Evolutionary conservation across 2,888 invertebrate species (phyloP).

Genomic region (Drosophila vallismaia): DNA sequence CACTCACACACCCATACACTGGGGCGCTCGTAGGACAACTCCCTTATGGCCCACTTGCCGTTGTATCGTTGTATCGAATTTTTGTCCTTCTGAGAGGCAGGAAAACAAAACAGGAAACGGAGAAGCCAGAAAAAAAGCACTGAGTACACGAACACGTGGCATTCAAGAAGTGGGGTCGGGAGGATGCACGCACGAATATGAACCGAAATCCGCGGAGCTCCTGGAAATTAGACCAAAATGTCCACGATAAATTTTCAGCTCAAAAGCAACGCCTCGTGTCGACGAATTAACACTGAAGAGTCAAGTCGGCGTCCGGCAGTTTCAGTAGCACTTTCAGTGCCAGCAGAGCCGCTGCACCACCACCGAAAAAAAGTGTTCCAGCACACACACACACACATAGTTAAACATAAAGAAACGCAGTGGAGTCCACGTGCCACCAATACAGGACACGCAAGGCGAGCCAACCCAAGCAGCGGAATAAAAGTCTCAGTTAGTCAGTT

Average conservation of each 20-base stretch:
- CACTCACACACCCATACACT: slow-evolving; percentile 23
- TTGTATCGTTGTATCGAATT: slow-evolving; percentile 63
- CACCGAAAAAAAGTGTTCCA: slow-evolving; percentile 42
- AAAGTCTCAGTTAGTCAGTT: slow-evolving; percentile 31
- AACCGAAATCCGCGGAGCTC: slow-evolving; percentile 41
- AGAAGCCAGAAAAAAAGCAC: slow-evolving; percentile 6
- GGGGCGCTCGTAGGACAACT: slow-evolving; percentile 13
- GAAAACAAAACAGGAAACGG: slow-evolving; percentile 12
- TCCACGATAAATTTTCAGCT: slow-evolving; percentile 52
- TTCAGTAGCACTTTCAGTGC: slow-evolving; percentile 48
- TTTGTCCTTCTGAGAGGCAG: slow-evolving; percentile 40
- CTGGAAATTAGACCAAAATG: slow-evolving; percentile 44
- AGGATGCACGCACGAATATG: slow-evolving; percentile 42
- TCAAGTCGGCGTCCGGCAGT: slow-evolving; percentile 58
- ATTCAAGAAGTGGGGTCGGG: slow-evolving; percentile 11
- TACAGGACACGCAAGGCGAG: slow-evolving; percentile 59
- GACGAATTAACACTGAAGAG: slow-evolving; percentile 82
- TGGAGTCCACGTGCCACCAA: slow-evolving; percentile 38
- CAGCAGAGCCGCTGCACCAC: slow-evolving; percentile 59
- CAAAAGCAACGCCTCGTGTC: slow-evolving; percentile 80
- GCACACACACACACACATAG: slow-evolving; percentile 4
- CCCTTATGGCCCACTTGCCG: slow-evolving; percentile 61
- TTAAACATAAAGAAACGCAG: slow-evolving; percentile 36
- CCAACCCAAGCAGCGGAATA: slow-evolving; percentile 54
- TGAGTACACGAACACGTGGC: slow-evolving; percentile 24